These are phyloP conservation scores for Nipponia nippon DNA, from an alignment of 2,113 vertebrate species.

Conservation along the genomic window DNA sequence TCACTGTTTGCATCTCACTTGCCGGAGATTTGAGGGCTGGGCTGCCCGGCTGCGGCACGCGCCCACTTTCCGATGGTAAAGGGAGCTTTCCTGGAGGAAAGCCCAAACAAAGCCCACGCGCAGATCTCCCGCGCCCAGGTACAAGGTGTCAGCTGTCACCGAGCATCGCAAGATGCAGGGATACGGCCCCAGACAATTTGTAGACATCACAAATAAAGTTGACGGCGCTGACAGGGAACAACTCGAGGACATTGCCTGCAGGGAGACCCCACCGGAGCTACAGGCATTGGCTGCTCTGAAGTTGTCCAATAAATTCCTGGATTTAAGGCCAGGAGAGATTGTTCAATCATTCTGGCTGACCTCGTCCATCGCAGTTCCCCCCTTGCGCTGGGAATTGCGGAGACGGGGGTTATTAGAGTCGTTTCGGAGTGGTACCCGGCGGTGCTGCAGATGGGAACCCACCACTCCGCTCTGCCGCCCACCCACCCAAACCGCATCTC, in stretches of 20 bases:
- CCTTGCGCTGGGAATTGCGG: not conserved
- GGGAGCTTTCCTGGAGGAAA: not conserved
- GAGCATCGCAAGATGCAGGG: not conserved
- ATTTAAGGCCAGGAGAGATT: not conserved
- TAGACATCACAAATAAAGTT: not conserved
- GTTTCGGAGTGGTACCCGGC: accelerated
- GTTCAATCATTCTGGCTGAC: not conserved
- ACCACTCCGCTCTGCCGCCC: accelerated
- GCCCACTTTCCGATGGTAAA: not conserved
- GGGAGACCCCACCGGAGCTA: not conserved
- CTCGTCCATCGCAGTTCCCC: not conserved
- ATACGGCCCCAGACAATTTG: not conserved
- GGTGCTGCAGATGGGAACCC: not conserved
- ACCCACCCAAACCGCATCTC: not conserved
- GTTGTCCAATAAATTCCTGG: slow-evolving; percentile 2
- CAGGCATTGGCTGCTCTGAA: not conserved
- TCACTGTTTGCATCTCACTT: accelerated
- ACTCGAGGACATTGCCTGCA: not conserved
- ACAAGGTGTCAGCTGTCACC: not conserved
- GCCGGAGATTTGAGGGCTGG: accelerated
- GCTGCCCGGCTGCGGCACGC: accelerated
- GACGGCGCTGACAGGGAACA: not conserved
- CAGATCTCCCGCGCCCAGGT: not conserved
- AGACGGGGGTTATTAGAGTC: not conserved
- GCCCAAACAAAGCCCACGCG: not conserved